A percentile compares a stretch with the other conserved stretches of the same genome.
Evolutionary conservation across 1,140 invertebrate species (phyloP).

Genomic region (Orius laevigatus): DNA sequence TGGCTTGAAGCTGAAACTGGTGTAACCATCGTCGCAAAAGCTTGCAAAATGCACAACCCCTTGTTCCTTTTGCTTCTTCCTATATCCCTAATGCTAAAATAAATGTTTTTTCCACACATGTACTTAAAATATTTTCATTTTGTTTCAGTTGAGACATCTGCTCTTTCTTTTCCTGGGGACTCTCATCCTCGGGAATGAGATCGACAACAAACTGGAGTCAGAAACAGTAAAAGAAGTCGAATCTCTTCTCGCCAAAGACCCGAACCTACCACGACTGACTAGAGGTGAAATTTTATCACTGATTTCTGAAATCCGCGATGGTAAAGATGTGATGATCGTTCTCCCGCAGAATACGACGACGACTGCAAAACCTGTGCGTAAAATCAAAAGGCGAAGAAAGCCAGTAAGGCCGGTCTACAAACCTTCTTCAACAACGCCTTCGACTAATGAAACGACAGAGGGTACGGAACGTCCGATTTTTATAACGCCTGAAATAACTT

Average conservation of each 20-base stretch:
- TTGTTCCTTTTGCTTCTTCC: too few relatives aligned
- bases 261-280: slow-evolving; percentile 35
- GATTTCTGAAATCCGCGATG: slow-evolving; percentile 24
- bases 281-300: slow-evolving; percentile 39
- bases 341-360: slow-evolving; percentile 2
- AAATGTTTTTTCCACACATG: too few relatives aligned
- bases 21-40: too few relatives aligned
- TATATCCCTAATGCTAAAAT: too few relatives aligned
- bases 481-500: background rate
- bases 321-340: slow-evolving; percentile 13
- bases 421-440: slow-evolving; percentile 17
- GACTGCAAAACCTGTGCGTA: slow-evolving; percentile 6
- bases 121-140: too few relatives aligned
- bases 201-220: too few relatives aligned
- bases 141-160: too few relatives aligned
- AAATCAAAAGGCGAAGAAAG: slow-evolving; percentile 7
- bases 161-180: too few relatives aligned
- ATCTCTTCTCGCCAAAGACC: slow-evolving; percentile 33
- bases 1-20: too few relatives aligned
- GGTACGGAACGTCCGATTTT: slow-evolving; percentile 3
- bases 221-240: slow-evolving; percentile 28
- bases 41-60: too few relatives aligned
- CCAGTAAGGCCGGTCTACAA: slow-evolving; percentile 11
- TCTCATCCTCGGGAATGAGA: too few relatives aligned
- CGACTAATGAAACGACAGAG: slow-evolving; percentile 7